Conservation (phyloP, 2,113 vertebrate genomes). For the Rhineura floridana region DNA sequence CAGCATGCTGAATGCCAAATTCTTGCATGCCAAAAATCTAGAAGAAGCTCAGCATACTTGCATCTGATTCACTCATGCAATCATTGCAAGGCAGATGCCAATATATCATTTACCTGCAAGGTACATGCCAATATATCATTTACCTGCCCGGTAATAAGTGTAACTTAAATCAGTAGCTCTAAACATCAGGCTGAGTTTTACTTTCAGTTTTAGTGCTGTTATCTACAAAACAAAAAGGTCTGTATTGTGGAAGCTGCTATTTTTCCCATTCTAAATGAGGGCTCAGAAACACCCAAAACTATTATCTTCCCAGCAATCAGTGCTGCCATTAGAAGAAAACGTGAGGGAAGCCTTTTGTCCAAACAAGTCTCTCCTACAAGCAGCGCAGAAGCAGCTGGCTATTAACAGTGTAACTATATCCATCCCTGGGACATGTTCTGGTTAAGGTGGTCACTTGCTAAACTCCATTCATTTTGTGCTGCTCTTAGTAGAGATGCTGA, state of each 20-base stretch:
- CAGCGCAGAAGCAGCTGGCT: background rate
- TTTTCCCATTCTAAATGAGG: background rate
- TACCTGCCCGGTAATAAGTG: no score
- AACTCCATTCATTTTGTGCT: background rate
- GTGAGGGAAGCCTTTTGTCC: background rate
- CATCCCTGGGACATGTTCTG: no score
- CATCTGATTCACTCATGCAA: background rate
- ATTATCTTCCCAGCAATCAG: background rate
- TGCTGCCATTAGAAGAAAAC: background rate
- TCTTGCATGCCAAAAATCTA: background rate
- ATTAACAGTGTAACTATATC: no score
- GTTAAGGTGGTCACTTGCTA: background rate
- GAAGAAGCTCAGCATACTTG: background rate
- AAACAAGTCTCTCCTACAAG: background rate
- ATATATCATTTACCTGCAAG: background rate
- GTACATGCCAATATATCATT: no score
- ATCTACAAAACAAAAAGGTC: background rate
- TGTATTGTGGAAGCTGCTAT: background rate
- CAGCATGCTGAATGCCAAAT: background rate
- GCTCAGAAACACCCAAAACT: background rate
- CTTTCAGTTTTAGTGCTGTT: background rate
- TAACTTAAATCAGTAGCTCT: background rate
- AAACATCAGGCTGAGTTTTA: background rate
- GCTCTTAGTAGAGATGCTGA: background rate
- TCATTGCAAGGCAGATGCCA: no score